Conservation (phyloP, 2,888 invertebrate genomes). For the Phortica okadai region DNA sequence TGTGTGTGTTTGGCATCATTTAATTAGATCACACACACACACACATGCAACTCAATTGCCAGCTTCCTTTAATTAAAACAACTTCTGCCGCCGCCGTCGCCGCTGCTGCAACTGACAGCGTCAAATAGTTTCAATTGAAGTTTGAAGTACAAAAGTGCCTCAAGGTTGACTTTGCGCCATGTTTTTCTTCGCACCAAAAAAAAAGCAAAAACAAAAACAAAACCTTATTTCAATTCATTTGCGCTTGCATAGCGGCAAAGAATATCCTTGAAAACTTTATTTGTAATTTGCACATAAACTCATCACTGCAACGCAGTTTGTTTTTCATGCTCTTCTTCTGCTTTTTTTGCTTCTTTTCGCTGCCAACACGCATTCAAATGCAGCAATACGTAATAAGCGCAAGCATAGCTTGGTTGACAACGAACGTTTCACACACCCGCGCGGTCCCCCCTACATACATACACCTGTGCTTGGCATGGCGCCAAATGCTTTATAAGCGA, state of each 20-base stretch:
- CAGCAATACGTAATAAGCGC: neutral
- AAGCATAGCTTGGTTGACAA: neutral
- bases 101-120: too few relatives aligned
- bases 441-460: neutral
- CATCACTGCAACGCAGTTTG: neutral
- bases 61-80: too few relatives aligned
- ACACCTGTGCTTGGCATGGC: conserved; percentile 23
- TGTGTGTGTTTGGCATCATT: neutral
- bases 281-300: conserved; percentile 11
- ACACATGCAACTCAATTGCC: neutral
- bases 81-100: too few relatives aligned
- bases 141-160: conserved; percentile 1
- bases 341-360: too few relatives aligned
- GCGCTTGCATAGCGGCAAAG: neutral
- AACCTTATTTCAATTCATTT: conserved; percentile 27
- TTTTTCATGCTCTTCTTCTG: neutral
- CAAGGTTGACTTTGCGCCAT: conserved; percentile 14
- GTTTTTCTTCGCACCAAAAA: neutral
- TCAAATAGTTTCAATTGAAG: conserved; percentile 22
- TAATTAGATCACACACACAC: too few relatives aligned
- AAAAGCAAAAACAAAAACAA: neutral
- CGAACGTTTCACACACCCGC: neutral
- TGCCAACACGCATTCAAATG: neutral
- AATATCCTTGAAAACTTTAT: conserved; percentile 27
- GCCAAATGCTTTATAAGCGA: conserved; percentile 13